Base-by-base conservation (phyloP, 2,888 invertebrate species). In the Harmothoe impar region DNA sequence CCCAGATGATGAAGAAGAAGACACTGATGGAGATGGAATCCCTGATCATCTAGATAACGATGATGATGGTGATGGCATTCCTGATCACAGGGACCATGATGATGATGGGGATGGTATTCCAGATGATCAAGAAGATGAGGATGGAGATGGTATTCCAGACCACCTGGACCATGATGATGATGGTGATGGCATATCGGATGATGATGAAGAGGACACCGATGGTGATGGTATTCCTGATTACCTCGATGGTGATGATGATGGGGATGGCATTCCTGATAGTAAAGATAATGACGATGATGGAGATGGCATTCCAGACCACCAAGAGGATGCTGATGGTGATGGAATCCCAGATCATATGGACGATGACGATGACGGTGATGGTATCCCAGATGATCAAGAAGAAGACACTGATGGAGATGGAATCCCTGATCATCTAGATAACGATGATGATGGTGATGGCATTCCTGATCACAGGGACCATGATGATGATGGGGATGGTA, bases 71-170 rank as follows among this genome's bases (percentile, higher is more conserved):
- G 93, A 93, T 89, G 94, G 94, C 33, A 93, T 93, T 94, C 91
- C 92, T 90, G 78, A 94, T 78, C 51, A 90, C 54, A 31, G 35
- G 25, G 91, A 89, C 35, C 51, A 89, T 92, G 95, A 95, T 89
- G 92, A 92, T 7, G 95, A 95, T 91, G 94, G 94, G 17, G 95
- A 95, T 91, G 95, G 95, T 0, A 94, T 95, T 43, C 92, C 93
- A 1, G 93, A 94, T 89, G 54, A 92, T 56, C 31, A 92, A 0
- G 94, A 91, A 31, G 91, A 91, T 72, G 91, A 92, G 77, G 91
- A 90, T 86, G 90, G 90, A 84, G 91, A 91, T 52, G 93, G 94
- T 15, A 94, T 93, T 12, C 93, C 93, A 56, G 92, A 92, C 54
- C 62, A 62, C 52, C 23, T 88, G 23, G 92, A 92, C 52, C 25